These are phyloP conservation scores for Asobara japonica DNA, from an alignment of 1,140 invertebrate genomes.

Conservation along the genomic window DNA sequence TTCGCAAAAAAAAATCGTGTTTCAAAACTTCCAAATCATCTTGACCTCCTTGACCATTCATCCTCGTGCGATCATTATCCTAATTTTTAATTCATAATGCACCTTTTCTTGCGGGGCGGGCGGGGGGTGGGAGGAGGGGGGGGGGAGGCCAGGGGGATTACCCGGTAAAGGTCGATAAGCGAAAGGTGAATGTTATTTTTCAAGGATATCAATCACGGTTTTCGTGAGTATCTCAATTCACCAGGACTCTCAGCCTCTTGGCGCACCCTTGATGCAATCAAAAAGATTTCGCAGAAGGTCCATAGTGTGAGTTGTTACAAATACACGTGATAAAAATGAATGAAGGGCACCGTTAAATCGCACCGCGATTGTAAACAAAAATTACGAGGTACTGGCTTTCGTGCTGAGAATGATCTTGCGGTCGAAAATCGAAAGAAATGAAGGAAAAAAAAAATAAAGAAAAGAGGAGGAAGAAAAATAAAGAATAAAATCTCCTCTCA, in stretches of 20 bases:
- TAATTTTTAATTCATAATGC: not conserved
- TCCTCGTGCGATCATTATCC: not conserved
- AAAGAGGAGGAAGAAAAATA: too few species aligned
- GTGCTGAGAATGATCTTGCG: not conserved
- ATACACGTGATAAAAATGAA: slow-evolving; percentile 2
- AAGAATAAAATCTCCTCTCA: too few species aligned
- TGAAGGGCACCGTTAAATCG: not conserved
- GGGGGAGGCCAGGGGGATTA: not conserved
- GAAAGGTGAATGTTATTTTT: not conserved
- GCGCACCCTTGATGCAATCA: not conserved
- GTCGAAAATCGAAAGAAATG: too few species aligned
- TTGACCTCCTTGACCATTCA: too few species aligned
- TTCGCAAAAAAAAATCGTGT: too few species aligned
- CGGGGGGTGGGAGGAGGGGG: too few species aligned
- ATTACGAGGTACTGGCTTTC: not conserved
- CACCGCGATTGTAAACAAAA: not conserved
- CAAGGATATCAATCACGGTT: slow-evolving; percentile 12
- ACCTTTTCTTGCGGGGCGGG: too few species aligned
- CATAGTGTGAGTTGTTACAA: not conserved
- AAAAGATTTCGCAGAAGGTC: not conserved
- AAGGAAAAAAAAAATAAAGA: too few species aligned
- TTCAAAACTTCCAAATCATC: too few species aligned
- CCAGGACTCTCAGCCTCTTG: not conserved
- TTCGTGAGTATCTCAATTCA: slow-evolving; percentile 8
- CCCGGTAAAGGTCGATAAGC: not conserved